Evolutionary conservation across 1,140 invertebrate genomes (phyloP).

Genomic region (Thaumetopoea pityocampa): DNA sequence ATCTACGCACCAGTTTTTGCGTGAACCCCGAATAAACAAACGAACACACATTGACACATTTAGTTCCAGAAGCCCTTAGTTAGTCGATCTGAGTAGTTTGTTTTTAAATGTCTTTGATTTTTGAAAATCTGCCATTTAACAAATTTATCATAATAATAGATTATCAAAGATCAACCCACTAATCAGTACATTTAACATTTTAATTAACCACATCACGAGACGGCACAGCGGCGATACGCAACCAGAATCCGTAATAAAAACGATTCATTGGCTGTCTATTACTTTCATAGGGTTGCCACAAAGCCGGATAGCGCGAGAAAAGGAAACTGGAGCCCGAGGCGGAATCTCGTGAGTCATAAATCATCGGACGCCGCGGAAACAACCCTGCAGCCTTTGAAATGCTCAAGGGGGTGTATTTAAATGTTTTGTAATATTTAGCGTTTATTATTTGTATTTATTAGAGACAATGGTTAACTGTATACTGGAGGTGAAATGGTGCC

Average conservation of each 20-base stretch:
- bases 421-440: conserved; percentile 21
- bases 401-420: conserved; percentile 45
- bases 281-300: conserved; percentile 25
- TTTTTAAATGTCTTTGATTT: no score
- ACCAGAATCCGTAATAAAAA: conserved; percentile 25
- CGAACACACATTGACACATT: no score
- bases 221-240: conserved; percentile 14
- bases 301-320: conserved; percentile 25
- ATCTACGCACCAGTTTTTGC: no score
- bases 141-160: no score
- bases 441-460: conserved; percentile 16
- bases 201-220: conserved; percentile 17
- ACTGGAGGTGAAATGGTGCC: no score
- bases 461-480: neutral
- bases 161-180: no score
- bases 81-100: no score
- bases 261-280: conserved; percentile 30
- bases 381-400: conserved; percentile 29
- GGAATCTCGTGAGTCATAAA: conserved; percentile 45
- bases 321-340: conserved; percentile 30
- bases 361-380: conserved; percentile 38
- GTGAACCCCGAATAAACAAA: no score
- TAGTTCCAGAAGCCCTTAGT: no score
- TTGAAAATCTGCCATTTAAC: no score
- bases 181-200: conserved; percentile 11